Evolutionary conservation across 37 sponge, comb jelly and placozoan genomes (phyloP).

Genomic region (Sycon ciliatum): DNA sequence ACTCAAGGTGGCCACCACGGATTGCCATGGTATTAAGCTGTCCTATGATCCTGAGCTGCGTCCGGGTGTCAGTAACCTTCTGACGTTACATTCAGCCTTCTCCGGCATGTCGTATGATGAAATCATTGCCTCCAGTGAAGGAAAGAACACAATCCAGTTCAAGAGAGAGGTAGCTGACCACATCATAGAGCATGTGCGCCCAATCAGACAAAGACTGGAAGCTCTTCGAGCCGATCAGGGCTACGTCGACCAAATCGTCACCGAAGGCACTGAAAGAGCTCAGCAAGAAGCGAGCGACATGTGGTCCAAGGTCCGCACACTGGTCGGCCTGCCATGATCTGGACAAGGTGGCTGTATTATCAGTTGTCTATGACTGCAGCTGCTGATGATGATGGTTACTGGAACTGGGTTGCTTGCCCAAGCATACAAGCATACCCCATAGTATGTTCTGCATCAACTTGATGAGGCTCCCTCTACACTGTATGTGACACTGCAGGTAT

Average conservation of each 20-base stretch:
- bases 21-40: conserved; percentile 29
- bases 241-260: conserved; percentile 38
- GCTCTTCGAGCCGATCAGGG: conserved; percentile 25
- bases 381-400: too few relatives aligned
- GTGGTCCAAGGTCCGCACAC: neutral
- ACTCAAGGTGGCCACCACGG: conserved; percentile 63
- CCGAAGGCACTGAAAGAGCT: conserved; percentile 50
- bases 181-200: conserved; percentile 32
- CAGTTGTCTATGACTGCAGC: too few relatives aligned
- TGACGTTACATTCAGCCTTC: conserved; percentile 50
- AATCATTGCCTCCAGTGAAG: conserved; percentile 39
- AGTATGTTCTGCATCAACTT: too few relatives aligned
- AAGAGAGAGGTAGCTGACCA: conserved; percentile 51
- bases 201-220: conserved; percentile 28
- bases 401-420: too few relatives aligned
- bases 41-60: conserved; percentile 52
- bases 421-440: too few relatives aligned
- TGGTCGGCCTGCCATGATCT: too few relatives aligned
- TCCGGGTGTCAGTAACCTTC: conserved; percentile 72
- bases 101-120: conserved; percentile 22
- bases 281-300: neutral
- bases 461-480: too few relatives aligned
- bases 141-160: conserved; percentile 43
- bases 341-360: too few relatives aligned
- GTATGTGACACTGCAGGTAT: too few relatives aligned